These are phyloP conservation scores for Asobara japonica DNA, from an alignment of 1,140 invertebrate genomes.

Conservation along the genomic window DNA sequence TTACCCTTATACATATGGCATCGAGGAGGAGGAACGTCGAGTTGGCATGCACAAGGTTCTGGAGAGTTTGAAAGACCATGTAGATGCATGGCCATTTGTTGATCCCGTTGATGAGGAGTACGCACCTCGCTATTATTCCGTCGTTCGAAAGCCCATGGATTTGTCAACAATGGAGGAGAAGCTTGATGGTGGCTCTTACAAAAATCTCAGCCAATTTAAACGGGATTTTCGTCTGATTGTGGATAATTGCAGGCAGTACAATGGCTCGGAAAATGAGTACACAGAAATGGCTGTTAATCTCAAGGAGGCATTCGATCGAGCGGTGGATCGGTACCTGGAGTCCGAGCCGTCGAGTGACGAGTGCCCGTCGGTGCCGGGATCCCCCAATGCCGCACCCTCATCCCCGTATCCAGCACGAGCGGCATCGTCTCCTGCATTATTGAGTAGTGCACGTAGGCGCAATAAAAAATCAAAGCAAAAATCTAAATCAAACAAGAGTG, in stretches of 20 bases:
- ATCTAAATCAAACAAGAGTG: conserved; percentile 54
- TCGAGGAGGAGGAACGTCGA: conserved; percentile 80
- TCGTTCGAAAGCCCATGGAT: conserved; percentile 81
- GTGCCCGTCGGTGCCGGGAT: conserved; percentile 45
- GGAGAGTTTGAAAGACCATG: conserved; percentile 83
- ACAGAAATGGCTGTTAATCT: conserved; percentile 88
- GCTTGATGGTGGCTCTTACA: conserved; percentile 82
- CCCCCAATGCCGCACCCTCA: conserved; percentile 38
- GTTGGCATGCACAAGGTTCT: conserved; percentile 91
- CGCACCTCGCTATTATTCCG: conserved; percentile 77
- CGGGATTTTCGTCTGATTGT: conserved; percentile 90
- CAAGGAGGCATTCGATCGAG: conserved; percentile 80
- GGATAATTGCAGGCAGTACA: conserved; percentile 90
- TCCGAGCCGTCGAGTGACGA: conserved; percentile 80
- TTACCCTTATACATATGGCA: conserved; percentile 57
- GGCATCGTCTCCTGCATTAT: conserved; percentile 45
- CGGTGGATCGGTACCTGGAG: conserved; percentile 83
- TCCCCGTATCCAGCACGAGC: conserved; percentile 49
- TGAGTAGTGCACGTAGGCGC: conserved; percentile 55
- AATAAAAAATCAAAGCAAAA: conserved; percentile 58
- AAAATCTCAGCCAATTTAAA: conserved; percentile 82
- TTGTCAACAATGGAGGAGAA: conserved; percentile 88
- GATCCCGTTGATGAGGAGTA: conserved; percentile 91
- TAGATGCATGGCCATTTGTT: conserved; percentile 92
- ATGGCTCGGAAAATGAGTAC: conserved; percentile 92